These are phyloP conservation scores for Gnathonemus echidnorhynchus DNA, from an alignment of 2,113 vertebrate species.

Conservation along the genomic window DNA sequence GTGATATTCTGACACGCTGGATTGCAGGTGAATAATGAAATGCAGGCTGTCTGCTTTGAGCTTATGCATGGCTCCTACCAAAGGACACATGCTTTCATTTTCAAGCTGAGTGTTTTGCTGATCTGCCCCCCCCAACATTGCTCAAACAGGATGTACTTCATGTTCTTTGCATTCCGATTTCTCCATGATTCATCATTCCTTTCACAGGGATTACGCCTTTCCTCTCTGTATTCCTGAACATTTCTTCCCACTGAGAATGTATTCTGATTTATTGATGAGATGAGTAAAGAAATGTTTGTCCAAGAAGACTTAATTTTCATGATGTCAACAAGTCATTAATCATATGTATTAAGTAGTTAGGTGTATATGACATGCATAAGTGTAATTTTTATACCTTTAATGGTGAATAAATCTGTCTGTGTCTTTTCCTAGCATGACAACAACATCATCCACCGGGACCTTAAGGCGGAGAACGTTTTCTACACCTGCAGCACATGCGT, in stretches of 20 bases:
- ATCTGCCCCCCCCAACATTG: background rate
- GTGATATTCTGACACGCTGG: background rate
- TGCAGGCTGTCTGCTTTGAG: background rate
- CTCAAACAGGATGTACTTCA: background rate
- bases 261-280: background rate
- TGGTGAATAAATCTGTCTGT: background rate
- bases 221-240: background rate
- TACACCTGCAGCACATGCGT: slow-evolving; percentile 81
- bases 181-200: background rate
- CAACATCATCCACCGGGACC: slow-evolving; percentile 87
- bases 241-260: background rate
- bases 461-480: slow-evolving; percentile 95
- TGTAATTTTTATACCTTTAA: background rate
- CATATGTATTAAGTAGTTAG: background rate
- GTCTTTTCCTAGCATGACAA: slow-evolving; percentile 75
- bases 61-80: background rate
- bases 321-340: background rate
- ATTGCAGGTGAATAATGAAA: background rate
- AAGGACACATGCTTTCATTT: background rate
- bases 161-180: background rate
- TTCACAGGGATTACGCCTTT: background rate
- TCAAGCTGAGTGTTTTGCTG: background rate
- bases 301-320: background rate
- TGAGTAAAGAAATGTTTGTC: background rate
- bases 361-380: background rate